These are phyloP conservation scores for Toxotes lorentzi DNA, from an alignment of 2,797 vertebrate genomes.

Conservation along the genomic window DNA sequence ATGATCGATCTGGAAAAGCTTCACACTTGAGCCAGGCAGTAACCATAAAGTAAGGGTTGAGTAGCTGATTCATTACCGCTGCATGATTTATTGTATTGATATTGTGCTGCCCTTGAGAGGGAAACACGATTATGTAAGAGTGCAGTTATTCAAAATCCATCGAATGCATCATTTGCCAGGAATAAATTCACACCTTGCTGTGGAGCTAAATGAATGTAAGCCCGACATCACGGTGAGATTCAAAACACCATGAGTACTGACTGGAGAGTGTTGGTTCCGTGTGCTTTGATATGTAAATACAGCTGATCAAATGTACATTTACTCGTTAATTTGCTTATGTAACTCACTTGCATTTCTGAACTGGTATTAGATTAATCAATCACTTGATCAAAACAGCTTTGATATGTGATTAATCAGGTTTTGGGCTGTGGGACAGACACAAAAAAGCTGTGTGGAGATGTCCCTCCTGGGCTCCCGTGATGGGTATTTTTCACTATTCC, in stretches of 20 bases:
- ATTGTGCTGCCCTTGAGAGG: slow-evolving; percentile 60
- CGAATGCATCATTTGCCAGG: slow-evolving; percentile 49
- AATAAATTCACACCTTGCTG: slow-evolving; percentile 40
- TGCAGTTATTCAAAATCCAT: slow-evolving; percentile 66
- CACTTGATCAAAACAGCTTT: background rate
- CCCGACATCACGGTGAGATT: slow-evolving; percentile 15
- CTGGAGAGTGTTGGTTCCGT: slow-evolving; percentile 19
- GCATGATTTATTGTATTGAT: slow-evolving; percentile 69
- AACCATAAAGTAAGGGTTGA: slow-evolving; percentile 31
- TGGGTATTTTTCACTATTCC: background rate
- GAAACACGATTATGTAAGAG: slow-evolving; percentile 58
- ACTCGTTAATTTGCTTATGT: background rate
- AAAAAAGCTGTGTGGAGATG: background rate
- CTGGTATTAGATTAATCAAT: background rate
- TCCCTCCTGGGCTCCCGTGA: background rate
- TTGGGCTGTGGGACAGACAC: background rate
- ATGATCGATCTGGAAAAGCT: slow-evolving; percentile 34
- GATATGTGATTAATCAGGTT: background rate
- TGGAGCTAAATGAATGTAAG: background rate
- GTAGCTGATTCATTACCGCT: slow-evolving; percentile 40
- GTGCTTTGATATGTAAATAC: background rate
- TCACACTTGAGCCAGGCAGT: slow-evolving; percentile 42
- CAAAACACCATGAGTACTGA: slow-evolving; percentile 37
- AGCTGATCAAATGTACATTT: background rate
- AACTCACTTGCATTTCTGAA: background rate